A percentile compares a stretch with the other conserved stretches of the same genome.
Evolutionary conservation across 2,113 vertebrate species (phyloP).

Genomic region (Hydrolagus affinis): DNA sequence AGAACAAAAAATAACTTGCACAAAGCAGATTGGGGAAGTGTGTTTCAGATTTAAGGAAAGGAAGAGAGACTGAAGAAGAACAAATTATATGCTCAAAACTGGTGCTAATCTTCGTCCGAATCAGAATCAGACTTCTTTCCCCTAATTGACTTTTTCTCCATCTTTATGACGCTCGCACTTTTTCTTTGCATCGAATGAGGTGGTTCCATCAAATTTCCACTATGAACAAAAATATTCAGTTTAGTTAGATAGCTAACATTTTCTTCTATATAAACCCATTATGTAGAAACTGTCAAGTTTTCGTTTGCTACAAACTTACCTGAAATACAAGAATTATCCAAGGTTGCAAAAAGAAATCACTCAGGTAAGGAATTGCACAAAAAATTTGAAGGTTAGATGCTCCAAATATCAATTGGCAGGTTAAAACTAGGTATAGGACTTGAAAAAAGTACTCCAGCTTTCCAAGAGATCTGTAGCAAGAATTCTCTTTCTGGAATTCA

Average conservation of each 20-base stretch:
- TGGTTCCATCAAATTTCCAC: slow-evolving; percentile 85
- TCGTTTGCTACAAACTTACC: no score
- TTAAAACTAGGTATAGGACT: no score
- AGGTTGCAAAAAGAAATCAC: no score
- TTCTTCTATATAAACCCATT: background rate
- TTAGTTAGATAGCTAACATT: background rate
- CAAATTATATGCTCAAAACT: slow-evolving; percentile 14
- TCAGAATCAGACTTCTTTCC: slow-evolving; percentile 82
- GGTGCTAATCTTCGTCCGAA: slow-evolving; percentile 80
- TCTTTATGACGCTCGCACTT: slow-evolving; percentile 71
- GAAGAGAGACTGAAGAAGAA: background rate
- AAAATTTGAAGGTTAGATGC: background rate
- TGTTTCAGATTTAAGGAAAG: no score
- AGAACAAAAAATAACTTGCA: no score
- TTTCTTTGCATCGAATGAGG: slow-evolving; percentile 72
- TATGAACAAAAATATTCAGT: slow-evolving; percentile 44
- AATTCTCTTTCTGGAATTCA: no score
- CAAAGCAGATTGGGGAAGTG: no score
- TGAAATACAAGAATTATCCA: background rate
- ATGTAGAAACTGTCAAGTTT: background rate
- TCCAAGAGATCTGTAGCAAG: no score
- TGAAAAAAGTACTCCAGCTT: no score
- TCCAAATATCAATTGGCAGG: background rate
- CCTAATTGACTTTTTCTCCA: slow-evolving; percentile 93
- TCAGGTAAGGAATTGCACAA: no score